Base-by-base conservation (phyloP, 92 coral and sea anemone species). In the Zoanthus sociatus region DNA sequence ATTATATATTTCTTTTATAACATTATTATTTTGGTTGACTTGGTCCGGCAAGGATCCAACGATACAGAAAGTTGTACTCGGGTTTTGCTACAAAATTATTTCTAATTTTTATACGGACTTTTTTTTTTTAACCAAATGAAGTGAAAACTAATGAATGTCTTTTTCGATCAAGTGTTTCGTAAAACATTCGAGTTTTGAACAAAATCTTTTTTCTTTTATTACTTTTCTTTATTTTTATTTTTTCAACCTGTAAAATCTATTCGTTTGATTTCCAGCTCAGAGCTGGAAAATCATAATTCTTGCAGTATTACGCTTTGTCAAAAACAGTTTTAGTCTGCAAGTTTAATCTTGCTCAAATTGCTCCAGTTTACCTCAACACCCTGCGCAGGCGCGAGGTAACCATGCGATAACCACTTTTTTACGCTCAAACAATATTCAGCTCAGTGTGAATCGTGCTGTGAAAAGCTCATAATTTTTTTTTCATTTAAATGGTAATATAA, bases 401-500 rank as follows among this genome's bases (percentile, higher is more conserved):
- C 2, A 58, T 58, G n/a, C n/a, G n/a, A 58, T 58, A 11, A 58
- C 66, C 66, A 11, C 26, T 0, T 58, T 11, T 11, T 58, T 58
- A 58, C 66, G 16, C 16, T 58, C 17, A 58, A 2, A 58, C 66
- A 58, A 58, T 58, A 58, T 58, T 14, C 66, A 58, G n/a, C 66
- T 58, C 66, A 14, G 58, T 53, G 1, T 58, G n/a, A 58, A 14
- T 58, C 66, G 66, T 53, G 58, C 66, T 58, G 66, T 58, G 66
- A 1, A 58, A 1, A 58, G 66, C 75, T 81, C 76, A 66, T 66
- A 48, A 0, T 47, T 45, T 60, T 66, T 78, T 60, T 20, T 51
- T 37, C 55, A 58, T 81, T 64, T 81, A 45, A 21, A 78, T 66
- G 85, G 4, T 44, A 61, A 79, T 79, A 9, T 16, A 16, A 6